Evolutionary conservation across 2,797 vertebrate genomes (phyloP).

Genomic region (Enteromius thamalakanensis): DNA sequence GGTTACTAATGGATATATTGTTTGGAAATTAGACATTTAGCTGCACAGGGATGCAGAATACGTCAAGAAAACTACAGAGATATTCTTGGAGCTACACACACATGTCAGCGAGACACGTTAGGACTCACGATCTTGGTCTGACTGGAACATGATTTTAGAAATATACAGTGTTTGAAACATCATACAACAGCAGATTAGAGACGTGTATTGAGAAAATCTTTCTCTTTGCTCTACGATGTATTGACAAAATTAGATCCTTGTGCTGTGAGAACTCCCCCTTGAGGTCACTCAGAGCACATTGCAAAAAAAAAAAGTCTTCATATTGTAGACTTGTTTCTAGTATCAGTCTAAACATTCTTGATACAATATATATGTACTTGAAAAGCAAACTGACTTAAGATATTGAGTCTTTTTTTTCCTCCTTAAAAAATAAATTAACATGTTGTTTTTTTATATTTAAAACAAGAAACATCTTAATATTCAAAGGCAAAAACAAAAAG

Average conservation of each 20-base stretch:
- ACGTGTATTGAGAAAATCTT: background rate
- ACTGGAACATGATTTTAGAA: background rate
- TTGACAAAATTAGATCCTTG: constrained; percentile 47
- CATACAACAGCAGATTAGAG: background rate
- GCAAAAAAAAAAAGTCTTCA: background rate
- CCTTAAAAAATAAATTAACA: background rate
- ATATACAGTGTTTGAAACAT: background rate
- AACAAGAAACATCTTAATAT: background rate
- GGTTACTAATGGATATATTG: constrained; percentile 15
- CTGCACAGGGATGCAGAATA: background rate
- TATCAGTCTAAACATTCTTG: background rate
- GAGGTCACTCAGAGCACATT: constrained; percentile 66
- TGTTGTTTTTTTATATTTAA: background rate
- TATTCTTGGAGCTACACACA: background rate
- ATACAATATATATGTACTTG: background rate
- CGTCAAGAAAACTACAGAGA: background rate
- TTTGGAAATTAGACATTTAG: background rate
- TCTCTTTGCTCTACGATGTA: background rate
- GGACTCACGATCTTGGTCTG: background rate
- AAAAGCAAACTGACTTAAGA: background rate
- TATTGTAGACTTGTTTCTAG: background rate
- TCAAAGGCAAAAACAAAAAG: background rate
- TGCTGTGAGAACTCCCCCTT: constrained; percentile 77
- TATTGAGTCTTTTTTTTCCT: background rate
- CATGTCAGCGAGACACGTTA: background rate